These are phyloP conservation scores for Muscicapa comitata DNA, from an alignment of 2,797 vertebrate genomes.

Conservation along the genomic window DNA sequence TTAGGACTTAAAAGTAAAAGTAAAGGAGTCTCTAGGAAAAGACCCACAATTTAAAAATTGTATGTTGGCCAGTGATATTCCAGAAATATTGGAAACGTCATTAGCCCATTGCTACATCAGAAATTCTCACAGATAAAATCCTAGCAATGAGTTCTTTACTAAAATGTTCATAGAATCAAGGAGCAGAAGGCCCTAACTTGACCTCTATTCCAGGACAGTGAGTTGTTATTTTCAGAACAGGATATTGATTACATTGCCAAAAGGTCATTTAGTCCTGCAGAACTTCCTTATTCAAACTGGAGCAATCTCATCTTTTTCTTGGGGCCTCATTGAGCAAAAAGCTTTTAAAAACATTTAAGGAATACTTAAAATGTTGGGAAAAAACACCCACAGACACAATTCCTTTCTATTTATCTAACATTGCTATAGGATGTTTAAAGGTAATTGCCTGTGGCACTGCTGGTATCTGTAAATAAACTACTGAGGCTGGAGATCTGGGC, in stretches of 20 bases:
- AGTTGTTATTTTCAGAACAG: neutral
- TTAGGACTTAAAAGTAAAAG: neutral
- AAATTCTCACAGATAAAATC: neutral
- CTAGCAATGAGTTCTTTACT: neutral
- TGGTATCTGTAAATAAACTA: neutral
- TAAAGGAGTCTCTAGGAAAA: neutral
- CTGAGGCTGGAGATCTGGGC: neutral
- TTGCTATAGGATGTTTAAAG: neutral
- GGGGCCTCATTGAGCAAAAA: neutral
- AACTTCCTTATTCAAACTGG: neutral
- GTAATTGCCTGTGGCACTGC: neutral
- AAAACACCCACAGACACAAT: neutral
- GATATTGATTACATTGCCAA: neutral
- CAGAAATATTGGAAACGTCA: neutral
- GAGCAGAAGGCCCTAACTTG: neutral
- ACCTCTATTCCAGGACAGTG: neutral
- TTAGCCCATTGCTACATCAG: neutral
- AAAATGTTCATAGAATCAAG: neutral
- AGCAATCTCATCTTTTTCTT: neutral
- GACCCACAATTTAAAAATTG: rapidly evolving
- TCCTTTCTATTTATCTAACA: neutral
- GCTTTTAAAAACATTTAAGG: neutral
- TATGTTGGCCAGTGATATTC: neutral
- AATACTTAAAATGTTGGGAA: neutral
- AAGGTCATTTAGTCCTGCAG: neutral